Conservation (phyloP, 92 coral and sea anemone species). For the Paragorgia papillata region DNA sequence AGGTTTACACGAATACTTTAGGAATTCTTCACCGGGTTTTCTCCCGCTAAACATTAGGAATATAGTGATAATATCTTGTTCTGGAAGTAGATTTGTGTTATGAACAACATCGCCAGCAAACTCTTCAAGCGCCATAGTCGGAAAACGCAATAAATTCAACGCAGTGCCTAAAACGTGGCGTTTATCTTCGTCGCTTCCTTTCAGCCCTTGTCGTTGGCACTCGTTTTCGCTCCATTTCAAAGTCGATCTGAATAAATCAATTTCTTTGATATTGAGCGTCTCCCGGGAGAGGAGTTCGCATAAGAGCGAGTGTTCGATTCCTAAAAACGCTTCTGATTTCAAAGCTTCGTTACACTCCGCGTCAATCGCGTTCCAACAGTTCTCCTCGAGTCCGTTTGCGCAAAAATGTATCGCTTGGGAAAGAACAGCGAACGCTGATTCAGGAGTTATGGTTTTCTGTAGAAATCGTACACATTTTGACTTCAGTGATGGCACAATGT, state of each 20-base stretch:
- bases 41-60: conserved; percentile 27
- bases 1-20: conserved; percentile 29
- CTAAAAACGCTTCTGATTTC: conserved; percentile 30
- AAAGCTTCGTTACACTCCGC: conserved; percentile 11
- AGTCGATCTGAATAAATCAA: conserved; percentile 17
- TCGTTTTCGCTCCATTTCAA: conserved; percentile 22
- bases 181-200: conserved; percentile 9
- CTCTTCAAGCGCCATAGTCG: conserved; percentile 31
- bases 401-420: conserved; percentile 32
- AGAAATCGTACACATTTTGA: conserved; percentile 36
- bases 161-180: conserved; percentile 29
- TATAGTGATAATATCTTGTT: conserved; percentile 20
- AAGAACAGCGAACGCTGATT: conserved; percentile 23
- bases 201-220: conserved; percentile 11
- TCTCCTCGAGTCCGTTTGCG: conserved; percentile 21
- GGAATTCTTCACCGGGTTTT: conserved; percentile 7
- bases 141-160: conserved; percentile 25
- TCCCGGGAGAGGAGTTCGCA: conserved; percentile 36
- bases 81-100: conserved; percentile 12
- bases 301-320: conserved; percentile 20
- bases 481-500: conserved; percentile 31
- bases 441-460: conserved; percentile 22
- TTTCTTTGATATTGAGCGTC: conserved; percentile 28
- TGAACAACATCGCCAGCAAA: conserved; percentile 30
- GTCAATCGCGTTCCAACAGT: conserved; percentile 35